phyloP scores from a whole-genome alignment of 2,113 vertebrate species.

The Pachycephala philippinensis region DNA sequence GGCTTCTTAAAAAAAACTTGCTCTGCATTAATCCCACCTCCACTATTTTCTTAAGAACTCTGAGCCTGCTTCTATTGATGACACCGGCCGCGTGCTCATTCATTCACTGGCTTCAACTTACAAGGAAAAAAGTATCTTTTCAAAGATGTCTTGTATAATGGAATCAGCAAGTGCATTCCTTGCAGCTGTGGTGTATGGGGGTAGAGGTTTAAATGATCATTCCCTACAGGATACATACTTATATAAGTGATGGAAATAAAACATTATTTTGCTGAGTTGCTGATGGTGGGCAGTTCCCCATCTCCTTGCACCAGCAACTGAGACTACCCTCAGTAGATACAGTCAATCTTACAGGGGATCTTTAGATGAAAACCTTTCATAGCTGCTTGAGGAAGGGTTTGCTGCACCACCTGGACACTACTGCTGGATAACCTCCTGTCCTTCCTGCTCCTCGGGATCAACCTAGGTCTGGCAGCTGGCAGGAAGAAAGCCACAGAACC shows the following conservation, averaged over 20 bases:
- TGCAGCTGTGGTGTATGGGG: not conserved
- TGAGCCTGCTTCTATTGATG: not conserved
- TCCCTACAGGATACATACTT: not conserved
- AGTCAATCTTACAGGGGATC: not conserved
- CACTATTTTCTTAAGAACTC: not conserved
- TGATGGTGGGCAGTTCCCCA: not conserved
- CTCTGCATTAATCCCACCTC: not conserved
- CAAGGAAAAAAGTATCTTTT: not conserved
- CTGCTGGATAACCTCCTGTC: not conserved
- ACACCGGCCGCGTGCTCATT: not conserved
- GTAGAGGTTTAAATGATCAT: not conserved
- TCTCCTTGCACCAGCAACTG: not conserved
- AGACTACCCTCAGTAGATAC: not conserved
- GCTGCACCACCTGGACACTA: not conserved
- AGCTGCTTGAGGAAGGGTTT: rapidly evolving
- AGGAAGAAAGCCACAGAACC: not conserved
- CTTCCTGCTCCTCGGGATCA: not conserved
- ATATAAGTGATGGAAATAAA: not conserved
- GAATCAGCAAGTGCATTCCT: not conserved
- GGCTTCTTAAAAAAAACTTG: not conserved
- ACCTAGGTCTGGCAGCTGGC: not conserved
- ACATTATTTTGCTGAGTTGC: not conserved
- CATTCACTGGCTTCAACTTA: not conserved
- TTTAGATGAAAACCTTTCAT: not conserved
- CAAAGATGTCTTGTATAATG: not conserved